phyloP scores from a whole-genome alignment of 2,888 invertebrate genomes.

The Caenorhabditis becei region DNA sequence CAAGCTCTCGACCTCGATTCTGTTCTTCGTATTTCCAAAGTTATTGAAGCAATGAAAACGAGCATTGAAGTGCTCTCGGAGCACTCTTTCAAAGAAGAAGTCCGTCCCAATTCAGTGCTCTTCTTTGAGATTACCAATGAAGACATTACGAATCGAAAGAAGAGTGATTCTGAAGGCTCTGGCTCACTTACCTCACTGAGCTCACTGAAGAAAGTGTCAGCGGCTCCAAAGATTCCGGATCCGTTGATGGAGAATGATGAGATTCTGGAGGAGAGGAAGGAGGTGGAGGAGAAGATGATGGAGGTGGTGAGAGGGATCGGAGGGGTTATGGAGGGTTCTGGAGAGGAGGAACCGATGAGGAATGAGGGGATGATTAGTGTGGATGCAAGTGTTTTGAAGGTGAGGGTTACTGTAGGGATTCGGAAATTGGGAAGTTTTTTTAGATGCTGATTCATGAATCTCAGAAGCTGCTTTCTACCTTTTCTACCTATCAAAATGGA shows the following conservation, averaged over 20 bases:
- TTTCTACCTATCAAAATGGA: not conserved
- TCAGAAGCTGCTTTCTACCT: slow-evolving; percentile 5
- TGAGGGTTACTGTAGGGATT: not conserved
- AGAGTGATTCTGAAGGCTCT: slow-evolving; percentile 22
- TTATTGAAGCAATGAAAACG: slow-evolving; percentile 34
- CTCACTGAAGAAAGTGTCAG: slow-evolving; percentile 23
- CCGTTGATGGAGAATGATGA: slow-evolving; percentile 33
- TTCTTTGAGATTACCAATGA: slow-evolving; percentile 54
- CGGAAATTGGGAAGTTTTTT: not conserved
- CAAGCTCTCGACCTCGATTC: slow-evolving; percentile 45
- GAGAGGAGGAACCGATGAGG: not conserved
- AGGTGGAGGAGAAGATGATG: slow-evolving; percentile 24
- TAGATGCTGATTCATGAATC: slow-evolving; percentile 31
- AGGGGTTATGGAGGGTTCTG: slow-evolving; percentile 12
- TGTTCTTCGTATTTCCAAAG: slow-evolving; percentile 35
- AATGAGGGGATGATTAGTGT: slow-evolving; percentile 33
- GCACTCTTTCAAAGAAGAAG: slow-evolving; percentile 33
- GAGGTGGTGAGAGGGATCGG: slow-evolving; percentile 6
- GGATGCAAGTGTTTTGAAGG: slow-evolving; percentile 31
- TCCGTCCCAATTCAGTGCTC: slow-evolving; percentile 41
- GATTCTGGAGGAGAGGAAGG: slow-evolving; percentile 29
- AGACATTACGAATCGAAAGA: slow-evolving; percentile 30
- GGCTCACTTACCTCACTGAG: slow-evolving; percentile 20
- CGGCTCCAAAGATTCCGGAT: slow-evolving; percentile 31
- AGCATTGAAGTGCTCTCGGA: slow-evolving; percentile 19